phyloP scores from a whole-genome alignment of 2,888 invertebrate species.

The Drosophila borealis region DNA sequence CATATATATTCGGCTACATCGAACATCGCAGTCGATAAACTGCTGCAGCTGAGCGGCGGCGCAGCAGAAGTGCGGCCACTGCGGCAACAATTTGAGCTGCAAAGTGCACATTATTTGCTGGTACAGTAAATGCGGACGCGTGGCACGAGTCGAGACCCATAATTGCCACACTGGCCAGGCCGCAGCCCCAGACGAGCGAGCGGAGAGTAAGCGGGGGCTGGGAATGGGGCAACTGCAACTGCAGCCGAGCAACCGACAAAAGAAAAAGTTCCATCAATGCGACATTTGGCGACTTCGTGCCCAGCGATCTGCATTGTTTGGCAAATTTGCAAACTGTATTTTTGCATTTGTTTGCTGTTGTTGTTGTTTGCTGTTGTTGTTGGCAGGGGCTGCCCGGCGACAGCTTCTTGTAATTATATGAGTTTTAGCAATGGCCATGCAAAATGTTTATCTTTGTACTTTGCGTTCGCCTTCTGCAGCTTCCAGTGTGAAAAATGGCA shows the following conservation, averaged over 20 bases:
- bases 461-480: constrained; percentile 43
- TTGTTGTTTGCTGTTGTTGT: constrained; percentile 10
- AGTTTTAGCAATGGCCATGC: constrained; percentile 52
- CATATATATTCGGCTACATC: not conserved
- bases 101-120: constrained; percentile 49
- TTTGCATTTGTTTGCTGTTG: constrained; percentile 5
- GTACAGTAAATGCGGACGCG: constrained; percentile 57
- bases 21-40: constrained; percentile 1
- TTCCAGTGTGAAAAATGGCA: constrained; percentile 57
- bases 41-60: constrained; percentile 13
- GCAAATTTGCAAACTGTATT: constrained; percentile 68
- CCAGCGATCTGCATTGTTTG: constrained; percentile 77
- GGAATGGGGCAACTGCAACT: not conserved
- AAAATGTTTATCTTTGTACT: constrained; percentile 67
- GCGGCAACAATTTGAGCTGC: constrained; percentile 24
- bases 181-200: not conserved
- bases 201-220: not conserved
- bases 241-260: constrained; percentile 39
- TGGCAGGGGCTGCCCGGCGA: constrained; percentile 25
- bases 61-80: not conserved
- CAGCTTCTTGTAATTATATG: constrained; percentile 73
- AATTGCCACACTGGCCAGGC: constrained; percentile 61
- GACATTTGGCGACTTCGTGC: constrained; percentile 68
- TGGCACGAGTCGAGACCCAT: constrained; percentile 68
- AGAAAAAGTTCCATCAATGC: constrained; percentile 62